Conservation (phyloP, 2,888 invertebrate genomes). For the Aspidapion aeneum region DNA sequence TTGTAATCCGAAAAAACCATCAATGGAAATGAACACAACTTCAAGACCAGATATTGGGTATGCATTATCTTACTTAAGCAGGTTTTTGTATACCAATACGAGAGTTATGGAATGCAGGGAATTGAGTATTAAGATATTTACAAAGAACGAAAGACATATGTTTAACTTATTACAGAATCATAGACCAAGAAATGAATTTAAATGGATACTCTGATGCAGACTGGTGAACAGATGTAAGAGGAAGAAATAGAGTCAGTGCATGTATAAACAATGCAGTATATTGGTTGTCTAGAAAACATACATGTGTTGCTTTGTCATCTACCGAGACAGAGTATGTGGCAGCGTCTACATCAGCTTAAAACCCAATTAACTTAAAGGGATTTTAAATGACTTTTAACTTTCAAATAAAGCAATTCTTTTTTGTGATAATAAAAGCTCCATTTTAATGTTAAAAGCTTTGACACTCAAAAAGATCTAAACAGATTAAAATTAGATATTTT, state of each 20-base stretch:
- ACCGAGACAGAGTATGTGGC: constrained; percentile 11
- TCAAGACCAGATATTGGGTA: constrained; percentile 27
- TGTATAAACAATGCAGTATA: constrained; percentile 18
- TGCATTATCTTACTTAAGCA: constrained; percentile 24
- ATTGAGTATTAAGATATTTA: constrained; percentile 24
- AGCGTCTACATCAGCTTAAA: constrained; percentile 6
- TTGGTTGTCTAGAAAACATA: constrained; percentile 14
- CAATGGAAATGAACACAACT: no score
- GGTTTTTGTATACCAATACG: constrained; percentile 23
- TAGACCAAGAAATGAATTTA: not conserved
- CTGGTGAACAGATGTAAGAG: constrained; percentile 19
- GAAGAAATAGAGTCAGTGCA: constrained; percentile 22
- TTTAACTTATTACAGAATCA: not conserved
- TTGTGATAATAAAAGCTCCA: constrained; percentile 15
- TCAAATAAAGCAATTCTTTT: constrained; percentile 3
- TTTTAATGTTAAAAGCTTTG: constrained; percentile 19
- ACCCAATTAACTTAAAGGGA: constrained; percentile 4
- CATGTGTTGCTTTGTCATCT: constrained; percentile 9
- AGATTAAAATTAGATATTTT: constrained; percentile 20
- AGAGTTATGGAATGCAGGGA: constrained; percentile 22
- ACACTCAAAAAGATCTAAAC: constrained; percentile 21
- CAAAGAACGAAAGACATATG: constrained; percentile 18
- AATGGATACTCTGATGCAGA: constrained; percentile 22
- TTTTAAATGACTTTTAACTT: constrained; percentile 7
- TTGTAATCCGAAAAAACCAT: constrained; percentile 13